A percentile compares a stretch with the other conserved stretches of the same genome.
These are phyloP conservation scores for Odontomyia ornata DNA, from an alignment of 2,888 invertebrate species.

Conservation along the genomic window DNA sequence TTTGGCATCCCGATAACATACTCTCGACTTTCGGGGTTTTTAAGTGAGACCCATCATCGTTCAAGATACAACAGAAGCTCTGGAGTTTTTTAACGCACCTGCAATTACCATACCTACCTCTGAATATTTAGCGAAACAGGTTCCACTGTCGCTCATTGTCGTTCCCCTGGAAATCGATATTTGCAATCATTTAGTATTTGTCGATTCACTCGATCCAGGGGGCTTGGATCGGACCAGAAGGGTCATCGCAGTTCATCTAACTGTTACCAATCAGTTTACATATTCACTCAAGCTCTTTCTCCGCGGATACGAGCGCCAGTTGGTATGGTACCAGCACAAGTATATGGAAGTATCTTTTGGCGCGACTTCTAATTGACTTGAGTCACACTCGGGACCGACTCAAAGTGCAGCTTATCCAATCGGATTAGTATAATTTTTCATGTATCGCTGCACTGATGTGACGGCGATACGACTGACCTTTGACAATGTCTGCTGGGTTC, in stretches of 20 bases:
- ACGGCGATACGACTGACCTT: background rate
- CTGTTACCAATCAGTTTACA: constrained; percentile 21
- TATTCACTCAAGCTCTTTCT: background rate
- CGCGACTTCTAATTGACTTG: constrained; percentile 9
- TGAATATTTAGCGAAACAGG: background rate
- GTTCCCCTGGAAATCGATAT: background rate
- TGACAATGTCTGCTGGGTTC: background rate
- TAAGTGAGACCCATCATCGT: too few relatives aligned
- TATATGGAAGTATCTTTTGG: too few relatives aligned
- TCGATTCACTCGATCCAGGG: background rate
- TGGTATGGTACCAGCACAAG: too few relatives aligned
- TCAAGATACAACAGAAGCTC: too few relatives aligned
- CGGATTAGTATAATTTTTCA: constrained; percentile 3
- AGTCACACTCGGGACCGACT: constrained; percentile 26
- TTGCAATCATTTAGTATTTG: background rate
- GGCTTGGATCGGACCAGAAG: background rate
- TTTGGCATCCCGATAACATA: too few relatives aligned
- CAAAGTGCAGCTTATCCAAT: constrained; percentile 11
- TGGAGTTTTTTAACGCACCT: too few relatives aligned
- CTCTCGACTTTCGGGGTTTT: too few relatives aligned
- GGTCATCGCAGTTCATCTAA: constrained; percentile 23
- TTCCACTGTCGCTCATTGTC: background rate
- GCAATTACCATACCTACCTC: background rate
- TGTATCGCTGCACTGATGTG: background rate
- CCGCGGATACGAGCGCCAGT: too few relatives aligned